A percentile compares a stretch with the other conserved stretches of the same genome.
Evolutionary conservation across 2,797 vertebrate genomes (phyloP).

Genomic region (Fringilla coelebs): DNA sequence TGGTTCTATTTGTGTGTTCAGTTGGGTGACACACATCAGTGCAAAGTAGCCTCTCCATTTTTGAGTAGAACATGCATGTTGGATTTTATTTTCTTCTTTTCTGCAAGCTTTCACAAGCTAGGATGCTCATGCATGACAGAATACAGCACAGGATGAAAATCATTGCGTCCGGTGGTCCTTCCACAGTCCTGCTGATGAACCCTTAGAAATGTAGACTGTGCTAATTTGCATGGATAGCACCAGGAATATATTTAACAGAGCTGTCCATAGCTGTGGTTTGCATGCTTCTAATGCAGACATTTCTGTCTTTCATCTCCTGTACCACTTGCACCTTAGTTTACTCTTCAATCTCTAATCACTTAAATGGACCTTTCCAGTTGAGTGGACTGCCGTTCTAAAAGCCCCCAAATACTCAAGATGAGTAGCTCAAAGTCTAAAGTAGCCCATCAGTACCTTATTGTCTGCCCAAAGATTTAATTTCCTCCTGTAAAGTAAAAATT

Average conservation of each 20-base stretch:
- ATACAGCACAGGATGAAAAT: not conserved
- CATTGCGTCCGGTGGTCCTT: not conserved
- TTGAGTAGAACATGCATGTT: not conserved
- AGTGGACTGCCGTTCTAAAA: not conserved
- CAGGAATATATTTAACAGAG: not conserved
- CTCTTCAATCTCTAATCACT: not conserved
- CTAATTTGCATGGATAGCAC: not conserved
- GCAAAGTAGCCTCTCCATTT: not conserved
- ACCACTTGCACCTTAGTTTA: not conserved
- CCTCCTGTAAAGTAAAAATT: not conserved
- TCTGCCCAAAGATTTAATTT: not conserved
- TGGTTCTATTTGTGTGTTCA: rapidly evolving
- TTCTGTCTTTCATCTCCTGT: not conserved
- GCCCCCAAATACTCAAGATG: not conserved
- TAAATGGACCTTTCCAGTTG: not conserved
- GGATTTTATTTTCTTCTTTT: not conserved
- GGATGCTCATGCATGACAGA: not conserved
- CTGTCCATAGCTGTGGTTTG: not conserved
- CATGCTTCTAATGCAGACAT: not conserved
- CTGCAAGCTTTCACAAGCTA: not conserved
- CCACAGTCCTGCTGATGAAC: not conserved
- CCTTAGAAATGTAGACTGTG: not conserved
- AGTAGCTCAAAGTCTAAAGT: not conserved
- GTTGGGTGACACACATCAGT: not conserved
- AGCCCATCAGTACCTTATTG: not conserved